A percentile compares a stretch with the other conserved stretches of the same genome.
phyloP scores from a whole-genome alignment of 2,113 vertebrate genomes.

The Dipodomys ordii region DNA sequence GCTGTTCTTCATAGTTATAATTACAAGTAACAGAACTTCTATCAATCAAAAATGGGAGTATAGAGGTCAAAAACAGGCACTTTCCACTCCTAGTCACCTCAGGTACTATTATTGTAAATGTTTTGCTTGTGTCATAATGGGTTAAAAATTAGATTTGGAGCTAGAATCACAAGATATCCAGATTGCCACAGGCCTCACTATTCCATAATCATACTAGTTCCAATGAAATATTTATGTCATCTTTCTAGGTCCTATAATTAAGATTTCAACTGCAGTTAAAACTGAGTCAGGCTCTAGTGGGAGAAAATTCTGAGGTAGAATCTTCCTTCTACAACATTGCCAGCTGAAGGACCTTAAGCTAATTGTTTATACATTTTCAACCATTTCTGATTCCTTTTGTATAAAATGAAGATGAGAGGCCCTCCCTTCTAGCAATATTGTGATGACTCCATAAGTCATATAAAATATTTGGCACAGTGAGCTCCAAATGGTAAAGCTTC shows the following conservation, averaged over 20 bases:
- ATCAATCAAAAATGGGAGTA: neutral
- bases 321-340: neutral
- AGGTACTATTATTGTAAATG: neutral
- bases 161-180: neutral
- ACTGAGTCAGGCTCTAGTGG: constrained; percentile 17
- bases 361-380: neutral
- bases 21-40: neutral
- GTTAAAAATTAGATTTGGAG: constrained; percentile 17
- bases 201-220: neutral
- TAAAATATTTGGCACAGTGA: neutral
- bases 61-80: neutral
- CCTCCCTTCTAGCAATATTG: neutral
- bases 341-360: constrained; percentile 34
- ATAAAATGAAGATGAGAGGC: constrained; percentile 12
- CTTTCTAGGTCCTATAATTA: neutral
- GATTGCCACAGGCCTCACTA: neutral
- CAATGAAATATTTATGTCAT: neutral
- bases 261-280: constrained; percentile 13
- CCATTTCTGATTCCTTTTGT: constrained; percentile 27
- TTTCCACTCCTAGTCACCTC: neutral
- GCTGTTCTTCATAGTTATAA: neutral
- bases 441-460: constrained; percentile 3
- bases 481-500: neutral
- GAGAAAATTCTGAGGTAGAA: constrained; percentile 29
- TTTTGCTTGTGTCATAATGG: constrained; percentile 1